phyloP scores from a whole-genome alignment of 2,797 vertebrate species.

The Chromis chromis region DNA sequence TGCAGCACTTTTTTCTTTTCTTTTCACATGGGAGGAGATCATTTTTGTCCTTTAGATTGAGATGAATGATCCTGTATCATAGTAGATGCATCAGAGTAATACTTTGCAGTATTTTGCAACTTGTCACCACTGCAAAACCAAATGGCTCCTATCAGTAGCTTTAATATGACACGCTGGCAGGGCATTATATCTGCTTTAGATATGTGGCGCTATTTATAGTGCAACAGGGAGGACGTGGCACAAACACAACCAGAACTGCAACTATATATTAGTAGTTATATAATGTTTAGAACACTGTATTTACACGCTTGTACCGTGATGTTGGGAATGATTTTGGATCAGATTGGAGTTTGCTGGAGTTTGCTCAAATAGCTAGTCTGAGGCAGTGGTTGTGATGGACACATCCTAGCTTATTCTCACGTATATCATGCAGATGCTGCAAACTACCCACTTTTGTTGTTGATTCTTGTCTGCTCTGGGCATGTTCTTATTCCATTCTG shows the following conservation, averaged over 20 bases:
- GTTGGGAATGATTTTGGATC: not conserved
- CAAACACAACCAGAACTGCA: not conserved
- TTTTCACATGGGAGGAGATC: slow-evolving; percentile 54
- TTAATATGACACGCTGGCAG: slow-evolving; percentile 30
- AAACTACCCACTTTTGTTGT: slow-evolving; percentile 6
- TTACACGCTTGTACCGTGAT: not conserved
- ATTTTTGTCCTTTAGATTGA: slow-evolving; percentile 59
- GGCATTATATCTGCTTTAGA: slow-evolving; percentile 26
- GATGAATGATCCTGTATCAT: slow-evolving; percentile 56
- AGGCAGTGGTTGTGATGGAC: not conserved
- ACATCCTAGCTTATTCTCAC: not conserved
- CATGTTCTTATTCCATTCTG: slow-evolving; percentile 12
- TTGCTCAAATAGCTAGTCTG: not conserved
- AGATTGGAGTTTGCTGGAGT: not conserved
- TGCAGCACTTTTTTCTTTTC: slow-evolving; percentile 37
- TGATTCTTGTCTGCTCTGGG: not conserved
- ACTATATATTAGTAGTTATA: not conserved
- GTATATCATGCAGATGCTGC: slow-evolving; percentile 7
- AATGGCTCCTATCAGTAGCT: slow-evolving; percentile 48
- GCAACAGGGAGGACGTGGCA: not conserved
- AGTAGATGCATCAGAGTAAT: slow-evolving; percentile 34
- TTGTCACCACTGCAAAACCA: slow-evolving; percentile 32
- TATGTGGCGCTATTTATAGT: slow-evolving; percentile 12
- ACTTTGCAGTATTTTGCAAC: slow-evolving; percentile 26
- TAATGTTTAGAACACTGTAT: too few species aligned